Conservation (phyloP, 2,888 invertebrate genomes). For the Choristoneura rosaceana region DNA sequence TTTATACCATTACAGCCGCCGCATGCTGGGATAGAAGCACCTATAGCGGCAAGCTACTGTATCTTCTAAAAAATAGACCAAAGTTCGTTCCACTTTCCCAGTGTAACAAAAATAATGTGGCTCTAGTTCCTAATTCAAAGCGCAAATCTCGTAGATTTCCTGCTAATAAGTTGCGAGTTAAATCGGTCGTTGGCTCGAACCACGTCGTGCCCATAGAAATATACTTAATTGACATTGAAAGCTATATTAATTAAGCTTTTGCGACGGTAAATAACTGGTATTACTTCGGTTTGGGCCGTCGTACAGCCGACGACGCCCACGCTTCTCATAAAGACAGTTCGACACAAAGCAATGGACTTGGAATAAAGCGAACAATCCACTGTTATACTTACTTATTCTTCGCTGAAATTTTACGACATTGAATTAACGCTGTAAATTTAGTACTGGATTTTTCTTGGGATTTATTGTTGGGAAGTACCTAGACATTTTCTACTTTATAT, state of each 20-base stretch:
- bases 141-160: not conserved
- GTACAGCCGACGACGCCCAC: slow-evolving; percentile 4
- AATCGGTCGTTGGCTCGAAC: slow-evolving; percentile 1
- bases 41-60: too few species aligned
- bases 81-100: too few species aligned
- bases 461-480: too few species aligned
- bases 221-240: slow-evolving; percentile 19
- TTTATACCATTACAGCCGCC: too few species aligned
- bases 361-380: not conserved
- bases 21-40: too few species aligned
- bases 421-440: not conserved
- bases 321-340: not conserved
- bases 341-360: not conserved
- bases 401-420: not conserved
- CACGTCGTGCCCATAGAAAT: slow-evolving; percentile 17
- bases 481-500: too few species aligned
- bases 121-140: not conserved
- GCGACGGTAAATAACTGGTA: slow-evolving; percentile 15
- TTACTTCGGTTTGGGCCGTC: not conserved
- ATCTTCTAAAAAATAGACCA: too few species aligned
- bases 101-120: not conserved
- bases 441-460: not conserved
- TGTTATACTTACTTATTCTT: not conserved
- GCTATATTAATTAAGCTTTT: slow-evolving; percentile 10
- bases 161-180: not conserved